phyloP scores from a whole-genome alignment of 2,797 vertebrate species.

The Platalea minor region DNA sequence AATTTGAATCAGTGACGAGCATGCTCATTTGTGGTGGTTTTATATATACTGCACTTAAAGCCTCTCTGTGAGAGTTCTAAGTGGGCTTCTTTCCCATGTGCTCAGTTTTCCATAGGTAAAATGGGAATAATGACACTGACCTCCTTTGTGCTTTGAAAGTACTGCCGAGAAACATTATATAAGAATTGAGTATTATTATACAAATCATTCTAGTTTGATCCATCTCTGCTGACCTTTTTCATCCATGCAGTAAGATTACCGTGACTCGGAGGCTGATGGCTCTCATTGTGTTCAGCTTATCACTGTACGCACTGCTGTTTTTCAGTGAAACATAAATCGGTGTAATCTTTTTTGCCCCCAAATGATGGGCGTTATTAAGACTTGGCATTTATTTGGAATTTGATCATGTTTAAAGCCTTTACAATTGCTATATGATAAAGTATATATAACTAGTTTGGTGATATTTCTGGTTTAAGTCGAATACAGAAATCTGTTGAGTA shows the following conservation, averaged over 20 bases:
- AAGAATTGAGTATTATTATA: conserved; percentile 36
- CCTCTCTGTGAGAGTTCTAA: neutral
- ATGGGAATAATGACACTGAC: neutral
- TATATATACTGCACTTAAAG: neutral
- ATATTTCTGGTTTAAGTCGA: neutral
- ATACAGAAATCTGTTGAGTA: neutral
- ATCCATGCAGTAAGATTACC: conserved; percentile 9
- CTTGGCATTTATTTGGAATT: neutral
- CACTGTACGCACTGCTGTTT: neutral
- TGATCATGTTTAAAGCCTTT: neutral
- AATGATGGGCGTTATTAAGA: neutral
- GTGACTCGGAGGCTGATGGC: conserved; percentile 54
- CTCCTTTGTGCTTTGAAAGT: conserved; percentile 22
- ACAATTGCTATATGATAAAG: neutral
- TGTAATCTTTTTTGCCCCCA: neutral
- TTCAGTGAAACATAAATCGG: neutral
- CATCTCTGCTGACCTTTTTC: conserved; percentile 46
- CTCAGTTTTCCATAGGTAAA: neutral
- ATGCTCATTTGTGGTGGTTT: neutral
- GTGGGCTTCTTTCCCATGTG: neutral
- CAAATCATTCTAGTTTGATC: conserved; percentile 21
- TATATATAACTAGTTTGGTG: neutral
- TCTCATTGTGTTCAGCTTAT: conserved; percentile 1
- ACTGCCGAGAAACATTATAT: neutral
- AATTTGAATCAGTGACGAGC: neutral